A percentile compares a stretch with the other conserved stretches of the same genome.
These are phyloP conservation scores for Chelon auratus DNA, from an alignment of 2,797 vertebrate genomes.

Conservation along the genomic window DNA sequence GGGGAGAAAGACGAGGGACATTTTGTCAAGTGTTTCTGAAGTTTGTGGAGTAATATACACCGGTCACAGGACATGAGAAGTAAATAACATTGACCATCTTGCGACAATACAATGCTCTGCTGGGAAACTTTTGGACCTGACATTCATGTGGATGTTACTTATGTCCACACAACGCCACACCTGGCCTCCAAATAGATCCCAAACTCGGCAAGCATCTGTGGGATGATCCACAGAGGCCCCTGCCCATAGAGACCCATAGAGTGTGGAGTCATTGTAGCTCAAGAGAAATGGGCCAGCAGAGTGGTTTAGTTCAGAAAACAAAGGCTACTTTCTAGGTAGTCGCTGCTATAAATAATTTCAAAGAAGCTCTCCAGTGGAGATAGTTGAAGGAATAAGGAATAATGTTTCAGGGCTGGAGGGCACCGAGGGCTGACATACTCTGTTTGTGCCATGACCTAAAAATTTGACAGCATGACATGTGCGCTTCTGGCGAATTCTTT, in stretches of 20 bases:
- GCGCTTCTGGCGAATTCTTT: constrained; percentile 33
- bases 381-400: constrained; percentile 20
- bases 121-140: no score
- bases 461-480: constrained; percentile 57
- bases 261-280: background rate
- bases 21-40: no score
- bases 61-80: no score
- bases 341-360: constrained; percentile 7
- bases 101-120: no score
- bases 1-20: background rate
- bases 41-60: no score
- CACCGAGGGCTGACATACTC: constrained; percentile 27
- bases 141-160: no score
- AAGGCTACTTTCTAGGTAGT: constrained; percentile 18
- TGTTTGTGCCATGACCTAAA: constrained; percentile 70
- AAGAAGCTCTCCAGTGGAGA: constrained; percentile 18
- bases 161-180: no score
- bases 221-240: no score
- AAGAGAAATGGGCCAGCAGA: constrained; percentile 20
- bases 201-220: no score
- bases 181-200: no score
- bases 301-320: constrained; percentile 1
- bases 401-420: constrained; percentile 43
- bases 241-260: no score
- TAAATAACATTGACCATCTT: no score